Evolutionary conservation across 2,888 invertebrate genomes (phyloP).

Genomic region (Cancer borealis): DNA sequence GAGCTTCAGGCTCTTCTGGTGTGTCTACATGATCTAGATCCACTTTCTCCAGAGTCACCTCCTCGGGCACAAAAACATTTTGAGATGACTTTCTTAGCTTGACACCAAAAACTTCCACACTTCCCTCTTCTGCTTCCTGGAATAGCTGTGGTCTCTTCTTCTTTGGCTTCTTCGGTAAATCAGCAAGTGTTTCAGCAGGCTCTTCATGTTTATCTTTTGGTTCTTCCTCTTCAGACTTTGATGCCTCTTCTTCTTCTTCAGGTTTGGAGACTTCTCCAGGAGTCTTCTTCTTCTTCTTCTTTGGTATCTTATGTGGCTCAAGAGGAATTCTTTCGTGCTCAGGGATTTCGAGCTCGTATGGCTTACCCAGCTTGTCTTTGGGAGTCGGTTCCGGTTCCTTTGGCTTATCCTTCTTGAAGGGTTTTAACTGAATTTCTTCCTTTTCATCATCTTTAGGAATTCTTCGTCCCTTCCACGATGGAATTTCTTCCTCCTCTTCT

Average conservation of each 20-base stretch:
- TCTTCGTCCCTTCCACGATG: conserved; percentile 56
- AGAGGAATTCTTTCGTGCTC: conserved; percentile 56
- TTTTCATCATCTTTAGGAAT: conserved; percentile 68
- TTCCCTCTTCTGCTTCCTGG: conserved; percentile 44
- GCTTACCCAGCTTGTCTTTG: conserved; percentile 49
- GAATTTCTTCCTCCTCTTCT: conserved; percentile 58
- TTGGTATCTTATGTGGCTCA: conserved; percentile 56
- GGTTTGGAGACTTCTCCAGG: conserved; percentile 53
- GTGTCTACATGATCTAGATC: conserved; percentile 61
- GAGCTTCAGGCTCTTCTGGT: conserved; percentile 60
- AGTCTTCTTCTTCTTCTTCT: conserved; percentile 57
- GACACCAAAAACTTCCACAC: conserved; percentile 52
- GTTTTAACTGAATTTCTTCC: conserved; percentile 65
- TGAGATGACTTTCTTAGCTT: conserved; percentile 64
- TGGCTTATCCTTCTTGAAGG: conserved; percentile 71
- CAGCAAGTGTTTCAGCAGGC: conserved; percentile 44
- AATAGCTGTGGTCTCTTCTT: conserved; percentile 43
- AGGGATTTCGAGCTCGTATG: conserved; percentile 61
- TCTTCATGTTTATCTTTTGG: conserved; percentile 38
- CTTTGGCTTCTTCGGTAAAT: not conserved
- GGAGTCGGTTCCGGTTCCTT: conserved; percentile 60
- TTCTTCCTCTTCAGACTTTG: not conserved
- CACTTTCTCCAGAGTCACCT: conserved; percentile 58
- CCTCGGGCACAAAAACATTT: conserved; percentile 61
- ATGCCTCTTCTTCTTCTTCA: conserved; percentile 61